Percentiles rank a stretch among this genome's conserved stretches.
phyloP scores from a whole-genome alignment of 30 jellyfish, hydroid and myxozoan genomes.

The Morbakka virulenta region DNA sequence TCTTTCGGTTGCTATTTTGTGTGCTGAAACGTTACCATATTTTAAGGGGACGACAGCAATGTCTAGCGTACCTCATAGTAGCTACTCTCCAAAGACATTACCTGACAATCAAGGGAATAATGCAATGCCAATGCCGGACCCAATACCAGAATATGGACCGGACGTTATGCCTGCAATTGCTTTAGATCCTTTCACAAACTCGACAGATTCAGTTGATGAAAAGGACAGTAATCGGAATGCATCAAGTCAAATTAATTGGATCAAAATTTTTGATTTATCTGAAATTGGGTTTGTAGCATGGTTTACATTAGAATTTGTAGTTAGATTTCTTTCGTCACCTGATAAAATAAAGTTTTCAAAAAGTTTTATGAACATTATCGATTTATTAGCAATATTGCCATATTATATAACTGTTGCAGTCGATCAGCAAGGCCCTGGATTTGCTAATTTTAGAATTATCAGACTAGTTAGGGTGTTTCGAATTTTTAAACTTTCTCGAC shows the following conservation, averaged over 20 bases:
- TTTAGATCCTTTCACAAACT: background rate
- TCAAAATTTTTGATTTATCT: slow-evolving; percentile 41
- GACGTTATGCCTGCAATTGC: background rate
- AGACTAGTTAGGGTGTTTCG: slow-evolving; percentile 93
- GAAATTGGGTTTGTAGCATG: slow-evolving; percentile 87
- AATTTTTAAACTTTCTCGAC: slow-evolving; percentile 87
- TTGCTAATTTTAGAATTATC: slow-evolving; percentile 74
- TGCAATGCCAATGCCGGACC: background rate
- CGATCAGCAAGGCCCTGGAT: slow-evolving; percentile 65
- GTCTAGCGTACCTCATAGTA: too few relatives aligned
- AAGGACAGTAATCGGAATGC: background rate
- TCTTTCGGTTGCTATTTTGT: slow-evolving; percentile 69
- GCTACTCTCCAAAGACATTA: background rate
- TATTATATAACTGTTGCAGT: slow-evolving; percentile 69
- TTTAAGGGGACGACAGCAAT: slow-evolving; percentile 9
- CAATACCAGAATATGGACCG: background rate
- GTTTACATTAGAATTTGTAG: slow-evolving; percentile 83
- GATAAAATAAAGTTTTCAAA: slow-evolving; percentile 65
- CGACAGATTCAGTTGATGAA: background rate
- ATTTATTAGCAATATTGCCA: slow-evolving; percentile 79
- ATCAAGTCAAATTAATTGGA: slow-evolving; percentile 38
- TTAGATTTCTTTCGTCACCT: slow-evolving; percentile 75
- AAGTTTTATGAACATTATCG: slow-evolving; percentile 71
- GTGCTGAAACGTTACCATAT: slow-evolving; percentile 88
- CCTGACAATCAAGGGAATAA: background rate